phyloP scores from a whole-genome alignment of 1,140 invertebrate genomes.

The Wiebesia pumilae region DNA sequence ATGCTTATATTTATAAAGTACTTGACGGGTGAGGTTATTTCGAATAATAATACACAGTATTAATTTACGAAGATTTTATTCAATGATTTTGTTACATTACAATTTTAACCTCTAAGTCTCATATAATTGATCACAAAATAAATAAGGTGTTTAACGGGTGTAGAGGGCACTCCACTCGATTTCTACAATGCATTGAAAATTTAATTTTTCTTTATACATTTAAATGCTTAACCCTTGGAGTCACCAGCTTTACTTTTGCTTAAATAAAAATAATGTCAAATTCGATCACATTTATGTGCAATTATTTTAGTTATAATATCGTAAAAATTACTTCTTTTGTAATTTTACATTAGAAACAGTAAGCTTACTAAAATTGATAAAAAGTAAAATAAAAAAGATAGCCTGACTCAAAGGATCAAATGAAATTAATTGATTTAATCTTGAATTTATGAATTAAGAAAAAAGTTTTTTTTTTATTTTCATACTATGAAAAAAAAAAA shows the following conservation, averaged over 20 bases:
- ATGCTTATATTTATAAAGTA: slow-evolving; percentile 72
- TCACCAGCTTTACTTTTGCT: background rate
- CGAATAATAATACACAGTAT: slow-evolving; percentile 2
- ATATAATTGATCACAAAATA: slow-evolving; percentile 36
- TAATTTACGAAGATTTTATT: slow-evolving; percentile 32
- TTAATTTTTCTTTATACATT: background rate
- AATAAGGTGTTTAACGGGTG: background rate
- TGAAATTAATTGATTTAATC: background rate
- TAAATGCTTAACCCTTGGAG: background rate
- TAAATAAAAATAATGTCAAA: background rate
- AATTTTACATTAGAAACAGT: too few relatives aligned
- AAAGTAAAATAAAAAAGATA: background rate
- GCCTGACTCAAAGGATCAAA: slow-evolving; percentile 7
- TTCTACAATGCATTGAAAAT: slow-evolving; percentile 21
- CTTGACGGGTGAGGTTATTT: background rate
- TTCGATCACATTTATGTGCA: background rate
- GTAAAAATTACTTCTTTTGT: background rate
- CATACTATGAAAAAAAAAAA: background rate
- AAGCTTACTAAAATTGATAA: too few relatives aligned
- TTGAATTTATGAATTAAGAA: background rate
- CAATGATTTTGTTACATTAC: slow-evolving; percentile 23
- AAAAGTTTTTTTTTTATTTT: background rate
- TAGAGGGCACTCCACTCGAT: slow-evolving; percentile 36
- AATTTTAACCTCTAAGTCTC: slow-evolving; percentile 43
- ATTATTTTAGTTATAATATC: too few relatives aligned